Percentiles rank a stretch among this genome's conserved stretches.
Conservation (phyloP, 2,888 invertebrate species). For the Mechanitis messenoides region DNA sequence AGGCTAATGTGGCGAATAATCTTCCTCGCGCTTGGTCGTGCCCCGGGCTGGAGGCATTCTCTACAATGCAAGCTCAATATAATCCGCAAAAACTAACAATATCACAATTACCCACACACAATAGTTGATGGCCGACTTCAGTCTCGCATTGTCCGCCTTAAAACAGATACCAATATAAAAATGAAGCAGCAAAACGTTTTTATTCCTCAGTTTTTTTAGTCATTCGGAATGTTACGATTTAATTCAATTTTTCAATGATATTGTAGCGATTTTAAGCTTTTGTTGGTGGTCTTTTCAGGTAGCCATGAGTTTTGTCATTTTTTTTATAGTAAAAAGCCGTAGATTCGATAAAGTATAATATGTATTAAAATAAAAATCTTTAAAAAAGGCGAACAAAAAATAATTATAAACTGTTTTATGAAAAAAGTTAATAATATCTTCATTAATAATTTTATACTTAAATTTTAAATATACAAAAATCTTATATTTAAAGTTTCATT, state of each 20-base stretch:
- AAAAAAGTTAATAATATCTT: too few relatives aligned
- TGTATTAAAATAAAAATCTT: too few relatives aligned
- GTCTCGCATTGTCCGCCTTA: conserved; percentile 28
- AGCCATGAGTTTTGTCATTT: conserved; percentile 14
- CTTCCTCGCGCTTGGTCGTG: conserved; percentile 63
- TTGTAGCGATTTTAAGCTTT: conserved; percentile 47
- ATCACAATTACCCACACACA: conserved; percentile 33
- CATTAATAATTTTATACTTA: too few relatives aligned
- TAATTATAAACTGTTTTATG: too few relatives aligned
- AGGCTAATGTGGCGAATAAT: conserved; percentile 68
- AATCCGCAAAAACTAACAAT: conserved; percentile 70
- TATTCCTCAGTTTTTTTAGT: conserved; percentile 25
- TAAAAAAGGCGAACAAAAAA: too few relatives aligned
- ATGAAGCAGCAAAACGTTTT: conserved; percentile 17
- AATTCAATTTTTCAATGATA: conserved; percentile 69
- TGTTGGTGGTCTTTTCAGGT: conserved; percentile 49
- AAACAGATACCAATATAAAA: conserved; percentile 30
- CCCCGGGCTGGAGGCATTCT: conserved; percentile 19
- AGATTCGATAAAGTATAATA: not conserved
- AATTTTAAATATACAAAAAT: too few relatives aligned
- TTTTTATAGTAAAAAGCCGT: not conserved
- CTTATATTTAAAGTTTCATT: too few relatives aligned
- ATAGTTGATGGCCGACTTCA: conserved; percentile 28
- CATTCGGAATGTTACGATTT: conserved; percentile 52
- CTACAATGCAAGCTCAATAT: conserved; percentile 52